Percentiles rank a stretch among this genome's conserved stretches.
Evolutionary conservation across 2,797 vertebrate genomes (phyloP).

Genomic region (Sitta carolinensis): DNA sequence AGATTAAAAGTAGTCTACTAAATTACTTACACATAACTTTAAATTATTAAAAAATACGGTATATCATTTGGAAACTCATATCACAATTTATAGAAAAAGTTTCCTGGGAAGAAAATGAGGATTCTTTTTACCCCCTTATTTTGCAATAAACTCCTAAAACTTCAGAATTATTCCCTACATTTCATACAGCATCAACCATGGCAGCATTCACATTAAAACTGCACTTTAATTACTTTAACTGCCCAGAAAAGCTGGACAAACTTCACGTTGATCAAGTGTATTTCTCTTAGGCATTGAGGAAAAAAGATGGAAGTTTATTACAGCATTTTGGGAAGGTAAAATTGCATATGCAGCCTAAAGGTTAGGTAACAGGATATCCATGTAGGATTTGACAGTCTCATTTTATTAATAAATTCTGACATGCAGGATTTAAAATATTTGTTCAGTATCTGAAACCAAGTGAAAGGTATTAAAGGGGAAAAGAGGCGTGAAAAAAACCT

Average conservation of each 20-base stretch:
- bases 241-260: neutral
- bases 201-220: neutral
- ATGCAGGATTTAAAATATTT: neutral
- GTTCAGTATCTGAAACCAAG: neutral
- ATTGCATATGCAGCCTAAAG: neutral
- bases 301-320: neutral
- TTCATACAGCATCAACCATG: neutral
- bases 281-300: neutral
- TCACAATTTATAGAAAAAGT: neutral
- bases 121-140: accelerated
- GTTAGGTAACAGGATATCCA: neutral
- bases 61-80: neutral
- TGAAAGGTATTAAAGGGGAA: neutral
- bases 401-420: neutral
- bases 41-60: neutral
- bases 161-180: neutral
- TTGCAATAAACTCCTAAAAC: neutral
- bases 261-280: accelerated
- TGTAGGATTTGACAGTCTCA: neutral
- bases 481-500: neutral
- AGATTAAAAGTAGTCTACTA: neutral
- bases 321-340: neutral
- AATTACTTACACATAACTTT: neutral
- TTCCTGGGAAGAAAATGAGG: neutral
- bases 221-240: neutral